These are phyloP conservation scores for Andrena praecox DNA, from an alignment of 2,888 invertebrate species.

Conservation along the genomic window DNA sequence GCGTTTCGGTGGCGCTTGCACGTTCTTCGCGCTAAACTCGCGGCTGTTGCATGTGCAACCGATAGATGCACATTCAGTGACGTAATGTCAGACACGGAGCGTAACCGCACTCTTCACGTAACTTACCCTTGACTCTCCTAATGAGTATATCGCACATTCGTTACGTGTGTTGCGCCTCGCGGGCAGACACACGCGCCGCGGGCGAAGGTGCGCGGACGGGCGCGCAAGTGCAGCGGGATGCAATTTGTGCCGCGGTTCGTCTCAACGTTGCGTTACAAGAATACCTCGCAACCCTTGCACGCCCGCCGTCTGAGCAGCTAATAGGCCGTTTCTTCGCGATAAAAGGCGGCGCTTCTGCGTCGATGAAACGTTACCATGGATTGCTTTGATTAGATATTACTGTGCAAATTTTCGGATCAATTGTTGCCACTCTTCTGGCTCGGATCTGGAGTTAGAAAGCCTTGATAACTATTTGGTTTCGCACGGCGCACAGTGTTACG, in stretches of 20 bases:
- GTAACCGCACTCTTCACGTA: slow-evolving; percentile 79
- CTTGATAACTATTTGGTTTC: too few relatives aligned
- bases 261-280: slow-evolving; percentile 46
- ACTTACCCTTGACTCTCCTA: slow-evolving; percentile 82
- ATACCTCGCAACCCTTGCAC: slow-evolving; percentile 35
- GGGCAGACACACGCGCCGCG: slow-evolving; percentile 37
- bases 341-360: slow-evolving; percentile 17
- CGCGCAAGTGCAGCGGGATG: not conserved
- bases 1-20: slow-evolving; percentile 58
- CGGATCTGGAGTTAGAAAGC: too few relatives aligned
- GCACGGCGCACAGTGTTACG: too few relatives aligned
- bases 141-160: slow-evolving; percentile 78
- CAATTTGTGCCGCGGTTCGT: slow-evolving; percentile 31
- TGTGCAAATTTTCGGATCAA: too few relatives aligned
- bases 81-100: slow-evolving; percentile 72
- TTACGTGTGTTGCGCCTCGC: slow-evolving; percentile 76
- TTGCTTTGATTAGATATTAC: too few relatives aligned
- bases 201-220: slow-evolving; percentile 13
- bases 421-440: too few relatives aligned
- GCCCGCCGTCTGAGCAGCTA: slow-evolving; percentile 5
- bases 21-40: slow-evolving; percentile 39
- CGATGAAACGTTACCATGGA: not conserved
- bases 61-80: slow-evolving; percentile 66
- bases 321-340: slow-evolving; percentile 43
- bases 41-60: slow-evolving; percentile 55